Evolutionary conservation across 2,113 vertebrate species (phyloP).

Genomic region (Cyanoramphus novaezelandiae): DNA sequence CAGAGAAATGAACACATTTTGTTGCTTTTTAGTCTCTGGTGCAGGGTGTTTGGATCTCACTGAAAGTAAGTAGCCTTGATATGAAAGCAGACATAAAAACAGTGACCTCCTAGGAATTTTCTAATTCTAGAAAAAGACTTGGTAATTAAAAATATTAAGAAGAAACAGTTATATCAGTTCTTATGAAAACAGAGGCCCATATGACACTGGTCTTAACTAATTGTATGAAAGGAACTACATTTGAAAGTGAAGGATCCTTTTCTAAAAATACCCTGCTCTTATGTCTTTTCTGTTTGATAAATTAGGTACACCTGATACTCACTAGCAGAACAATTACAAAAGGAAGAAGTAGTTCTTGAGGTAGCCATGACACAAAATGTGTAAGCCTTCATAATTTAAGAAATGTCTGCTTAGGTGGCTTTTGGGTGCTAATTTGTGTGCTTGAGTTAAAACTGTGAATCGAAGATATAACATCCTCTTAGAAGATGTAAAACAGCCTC

Average conservation of each 20-base stretch:
- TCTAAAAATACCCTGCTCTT: background rate
- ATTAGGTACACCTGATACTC: background rate
- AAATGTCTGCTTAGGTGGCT: background rate
- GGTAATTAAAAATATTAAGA: background rate
- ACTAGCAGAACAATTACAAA: background rate
- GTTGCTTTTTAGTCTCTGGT: background rate
- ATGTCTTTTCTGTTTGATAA: background rate
- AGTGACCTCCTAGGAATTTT: background rate
- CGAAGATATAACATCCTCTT: background rate
- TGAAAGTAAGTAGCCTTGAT: background rate
- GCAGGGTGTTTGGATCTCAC: background rate
- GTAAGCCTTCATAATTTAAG: background rate
- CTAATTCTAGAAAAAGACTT: background rate
- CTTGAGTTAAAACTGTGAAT: background rate
- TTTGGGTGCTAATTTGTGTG: background rate
- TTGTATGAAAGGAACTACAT: background rate
- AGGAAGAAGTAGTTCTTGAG: background rate
- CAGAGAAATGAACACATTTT: background rate
- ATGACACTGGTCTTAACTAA: background rate
- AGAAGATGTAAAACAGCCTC: background rate
- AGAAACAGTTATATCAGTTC: background rate
- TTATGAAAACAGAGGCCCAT: background rate
- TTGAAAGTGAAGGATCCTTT: background rate
- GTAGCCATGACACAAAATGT: background rate
- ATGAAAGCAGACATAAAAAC: background rate